These are phyloP conservation scores for Panulirus ornatus DNA, from an alignment of 1,140 invertebrate species.

Conservation along the genomic window DNA sequence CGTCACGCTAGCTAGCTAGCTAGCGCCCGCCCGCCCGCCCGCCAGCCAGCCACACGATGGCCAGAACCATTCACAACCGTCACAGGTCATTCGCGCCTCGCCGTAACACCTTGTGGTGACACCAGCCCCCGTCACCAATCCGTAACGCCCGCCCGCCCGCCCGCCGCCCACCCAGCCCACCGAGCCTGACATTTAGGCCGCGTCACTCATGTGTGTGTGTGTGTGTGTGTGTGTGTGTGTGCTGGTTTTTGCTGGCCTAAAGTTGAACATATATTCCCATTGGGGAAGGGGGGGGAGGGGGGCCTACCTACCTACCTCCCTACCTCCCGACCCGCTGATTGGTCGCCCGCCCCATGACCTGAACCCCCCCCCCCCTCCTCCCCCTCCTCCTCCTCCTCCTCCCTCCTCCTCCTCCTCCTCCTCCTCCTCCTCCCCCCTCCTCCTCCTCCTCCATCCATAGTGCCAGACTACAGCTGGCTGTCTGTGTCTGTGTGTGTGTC, in stretches of 20 bases:
- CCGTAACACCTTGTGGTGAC: neutral
- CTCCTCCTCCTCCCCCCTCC: slow-evolving; percentile 5
- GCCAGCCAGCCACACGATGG: too few species aligned
- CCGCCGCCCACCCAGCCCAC: neutral
- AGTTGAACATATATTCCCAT: neutral
- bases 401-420: neutral
- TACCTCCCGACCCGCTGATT: neutral
- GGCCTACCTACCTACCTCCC: too few species aligned
- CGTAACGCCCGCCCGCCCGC: too few species aligned
- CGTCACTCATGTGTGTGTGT: slow-evolving; percentile 4
- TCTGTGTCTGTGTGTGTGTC: neutral
- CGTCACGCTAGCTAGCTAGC: too few species aligned
- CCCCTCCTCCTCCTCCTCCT: neutral
- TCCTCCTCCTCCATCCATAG: neutral
- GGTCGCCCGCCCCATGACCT: neutral
- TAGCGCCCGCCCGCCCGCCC: too few species aligned
- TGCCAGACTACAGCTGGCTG: neutral
- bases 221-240: too few species aligned
- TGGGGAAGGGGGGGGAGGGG: too few species aligned
- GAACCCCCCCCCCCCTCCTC: neutral
- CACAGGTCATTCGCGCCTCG: too few species aligned
- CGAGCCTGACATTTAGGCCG: neutral
- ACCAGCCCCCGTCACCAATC: neutral
- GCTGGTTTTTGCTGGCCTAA: neutral
- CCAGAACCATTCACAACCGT: too few species aligned